Percentiles rank a stretch among this genome's conserved stretches.
Evolutionary conservation across 2,113 vertebrate genomes (phyloP).

Genomic region (Hydrochoerus hydrochaeris): DNA sequence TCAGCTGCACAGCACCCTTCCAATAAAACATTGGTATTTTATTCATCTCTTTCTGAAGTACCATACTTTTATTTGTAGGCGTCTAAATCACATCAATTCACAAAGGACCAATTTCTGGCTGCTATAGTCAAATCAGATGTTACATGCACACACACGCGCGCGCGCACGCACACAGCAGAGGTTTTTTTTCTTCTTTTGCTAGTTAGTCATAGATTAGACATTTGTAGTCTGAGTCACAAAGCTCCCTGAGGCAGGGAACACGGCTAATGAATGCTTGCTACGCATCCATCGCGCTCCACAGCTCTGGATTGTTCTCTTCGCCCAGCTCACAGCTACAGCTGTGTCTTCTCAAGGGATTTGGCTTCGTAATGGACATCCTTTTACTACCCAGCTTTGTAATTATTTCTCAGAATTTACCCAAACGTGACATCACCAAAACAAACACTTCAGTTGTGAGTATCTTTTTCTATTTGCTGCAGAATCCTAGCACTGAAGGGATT

Average conservation of each 20-base stretch:
- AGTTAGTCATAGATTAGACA: constrained; percentile 73
- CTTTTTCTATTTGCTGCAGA: not conserved
- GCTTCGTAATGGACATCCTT: not conserved
- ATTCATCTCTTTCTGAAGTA: constrained; percentile 75
- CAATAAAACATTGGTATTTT: constrained; percentile 79
- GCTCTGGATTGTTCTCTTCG: not conserved
- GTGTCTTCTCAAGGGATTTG: not conserved
- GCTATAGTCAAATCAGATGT: constrained; percentile 74
- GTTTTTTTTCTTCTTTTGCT: constrained; percentile 2
- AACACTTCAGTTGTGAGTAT: not conserved
- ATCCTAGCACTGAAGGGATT: not conserved
- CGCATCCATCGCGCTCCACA: not conserved
- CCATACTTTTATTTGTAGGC: constrained; percentile 71
- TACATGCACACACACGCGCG: not conserved
- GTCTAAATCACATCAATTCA: constrained; percentile 77
- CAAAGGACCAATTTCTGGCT: constrained; percentile 72
- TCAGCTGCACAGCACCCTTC: constrained; percentile 64
- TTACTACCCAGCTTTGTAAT: not conserved
- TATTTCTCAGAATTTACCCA: constrained; percentile 13
- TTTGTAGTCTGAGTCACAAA: constrained; percentile 62
- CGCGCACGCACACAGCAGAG: not conserved
- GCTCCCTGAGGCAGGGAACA: not conserved
- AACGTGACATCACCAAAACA: not conserved
- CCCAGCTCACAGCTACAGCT: not conserved
- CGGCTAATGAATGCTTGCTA: constrained; percentile 41